Evolutionary conservation across 2,113 vertebrate genomes (phyloP).

Genomic region (Oncorhynchus kisutch): DNA sequence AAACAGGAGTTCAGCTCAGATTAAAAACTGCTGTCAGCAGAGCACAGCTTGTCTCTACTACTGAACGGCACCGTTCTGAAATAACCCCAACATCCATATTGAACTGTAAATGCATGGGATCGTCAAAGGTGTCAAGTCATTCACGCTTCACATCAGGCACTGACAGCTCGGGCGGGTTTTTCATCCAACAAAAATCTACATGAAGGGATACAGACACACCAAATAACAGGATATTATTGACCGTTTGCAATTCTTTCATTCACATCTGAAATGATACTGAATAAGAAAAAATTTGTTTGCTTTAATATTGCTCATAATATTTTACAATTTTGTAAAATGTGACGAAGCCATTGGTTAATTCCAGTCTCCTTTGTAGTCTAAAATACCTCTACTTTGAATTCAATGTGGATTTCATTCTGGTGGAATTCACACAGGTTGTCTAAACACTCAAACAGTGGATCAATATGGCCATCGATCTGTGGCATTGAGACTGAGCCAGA

Average conservation of each 20-base stretch:
- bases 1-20: slow-evolving; percentile 62
- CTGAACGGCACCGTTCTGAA: slow-evolving; percentile 49
- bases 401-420: slow-evolving; percentile 54
- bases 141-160: slow-evolving; percentile 2
- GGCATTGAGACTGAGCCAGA: slow-evolving; percentile 68
- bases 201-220: too few species aligned
- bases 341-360: not conserved
- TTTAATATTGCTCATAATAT: not conserved
- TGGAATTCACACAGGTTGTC: slow-evolving; percentile 69
- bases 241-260: too few species aligned
- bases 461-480: slow-evolving; percentile 62
- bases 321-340: not conserved
- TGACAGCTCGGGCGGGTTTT: too few species aligned
- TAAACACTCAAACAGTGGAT: slow-evolving; percentile 67
- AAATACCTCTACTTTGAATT: slow-evolving; percentile 39
- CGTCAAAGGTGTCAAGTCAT: slow-evolving; percentile 49
- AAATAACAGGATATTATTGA: too few species aligned
- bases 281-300: too few species aligned
- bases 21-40: slow-evolving; percentile 42
- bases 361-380: not conserved
- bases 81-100: slow-evolving; percentile 55
- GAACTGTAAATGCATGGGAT: slow-evolving; percentile 41
- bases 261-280: too few species aligned
- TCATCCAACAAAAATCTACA: too few species aligned
- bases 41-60: slow-evolving; percentile 40